phyloP scores from a whole-genome alignment of 2,113 vertebrate species.

The Notechis scutatus region DNA sequence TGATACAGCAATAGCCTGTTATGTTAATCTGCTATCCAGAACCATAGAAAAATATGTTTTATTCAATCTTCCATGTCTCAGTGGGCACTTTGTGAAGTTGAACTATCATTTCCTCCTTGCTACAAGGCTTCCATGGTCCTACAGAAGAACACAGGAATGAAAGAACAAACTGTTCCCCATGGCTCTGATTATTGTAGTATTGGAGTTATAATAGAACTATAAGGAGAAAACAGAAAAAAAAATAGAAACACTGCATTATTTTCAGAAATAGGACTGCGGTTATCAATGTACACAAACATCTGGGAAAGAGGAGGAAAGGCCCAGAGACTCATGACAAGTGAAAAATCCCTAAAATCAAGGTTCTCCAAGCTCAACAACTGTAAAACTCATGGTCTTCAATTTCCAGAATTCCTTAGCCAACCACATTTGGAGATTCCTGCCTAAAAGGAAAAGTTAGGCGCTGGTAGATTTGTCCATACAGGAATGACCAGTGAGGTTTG shows the following conservation, averaged over 20 bases:
- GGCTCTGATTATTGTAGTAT: not conserved
- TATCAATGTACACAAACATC: not conserved
- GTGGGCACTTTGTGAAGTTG: not conserved
- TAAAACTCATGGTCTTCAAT: not conserved
- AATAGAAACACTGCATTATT: not conserved
- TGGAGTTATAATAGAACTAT: not conserved
- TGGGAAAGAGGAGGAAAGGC: not conserved
- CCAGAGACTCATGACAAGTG: not conserved
- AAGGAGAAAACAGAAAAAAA: not conserved
- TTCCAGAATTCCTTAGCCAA: not conserved
- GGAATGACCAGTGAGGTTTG: not conserved
- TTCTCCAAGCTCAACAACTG: not conserved
- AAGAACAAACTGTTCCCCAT: not conserved
- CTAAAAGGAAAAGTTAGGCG: not conserved
- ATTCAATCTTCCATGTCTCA: not conserved
- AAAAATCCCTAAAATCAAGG: not conserved
- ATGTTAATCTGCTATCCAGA: not conserved
- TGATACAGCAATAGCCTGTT: not conserved
- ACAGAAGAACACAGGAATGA: not conserved
- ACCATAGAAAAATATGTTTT: not conserved
- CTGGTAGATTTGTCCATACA: not conserved
- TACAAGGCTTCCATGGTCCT: not conserved
- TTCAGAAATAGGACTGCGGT: not conserved
- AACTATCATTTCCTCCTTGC: not conserved
- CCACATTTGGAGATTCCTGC: not conserved